Base-by-base conservation (phyloP, 1,140 invertebrate species). In the Ephestia elutella region DNA sequence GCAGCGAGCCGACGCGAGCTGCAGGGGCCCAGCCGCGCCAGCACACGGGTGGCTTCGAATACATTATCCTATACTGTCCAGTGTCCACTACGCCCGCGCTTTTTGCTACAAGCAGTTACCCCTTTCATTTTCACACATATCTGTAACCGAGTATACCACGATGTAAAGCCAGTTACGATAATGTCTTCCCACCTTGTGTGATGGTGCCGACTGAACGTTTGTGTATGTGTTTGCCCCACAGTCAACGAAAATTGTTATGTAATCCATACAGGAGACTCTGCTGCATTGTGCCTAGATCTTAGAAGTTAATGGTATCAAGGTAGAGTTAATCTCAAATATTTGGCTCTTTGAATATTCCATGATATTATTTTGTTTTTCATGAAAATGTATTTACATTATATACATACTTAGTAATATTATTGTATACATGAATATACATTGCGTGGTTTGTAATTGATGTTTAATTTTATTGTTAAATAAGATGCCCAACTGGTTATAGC, bases 201-300 rank as follows among this genome's bases (percentile, higher is more conserved):
- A 63, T 79, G 80, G 74, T 79, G 80, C 80, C 73, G 65, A 63
- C 78, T 79, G 72, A 68, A 68, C 67, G 59, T 69, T 69, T 72
- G 35, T 76, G 66, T 68, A 73, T 63, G 69, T 68, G 76, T 72
- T 80, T 75, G 81, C 78, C 83, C 85, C 85, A 82, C 84, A 80
- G 74, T 89, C 88, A 90, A 90, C 88, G 87, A 89, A 89, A 84
- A 81, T 81, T 87, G 80, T 86, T 89, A 83, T 77, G 68, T 77
- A 82, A 72, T 87, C 78, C 80, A 83, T 89, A 89, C 89, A 87
- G 89, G 84, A 89, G 83, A 87, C 80, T 89, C 83, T 89, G 82
- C 84, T 88, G 86, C 83, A 89, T 89, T 89, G 88, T 90, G 89
- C 89, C 89, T 90, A 90, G 89, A 89, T 89, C 85, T 88, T 90